phyloP scores from a whole-genome alignment of 2,888 invertebrate species.

The Lysandra bellargus region DNA sequence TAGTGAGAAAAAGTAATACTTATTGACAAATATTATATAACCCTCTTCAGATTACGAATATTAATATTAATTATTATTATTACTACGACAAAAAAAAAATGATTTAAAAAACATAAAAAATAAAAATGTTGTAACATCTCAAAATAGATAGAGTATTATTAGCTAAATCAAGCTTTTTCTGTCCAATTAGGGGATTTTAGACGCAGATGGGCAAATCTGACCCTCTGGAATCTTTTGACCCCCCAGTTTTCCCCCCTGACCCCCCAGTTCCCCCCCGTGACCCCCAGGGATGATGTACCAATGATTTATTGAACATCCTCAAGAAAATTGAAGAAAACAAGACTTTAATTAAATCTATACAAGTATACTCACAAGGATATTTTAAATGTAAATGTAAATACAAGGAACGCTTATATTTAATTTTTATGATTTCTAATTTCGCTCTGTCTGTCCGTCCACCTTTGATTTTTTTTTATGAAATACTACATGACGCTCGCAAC shows the following conservation, averaged over 20 bases:
- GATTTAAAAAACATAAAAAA: no score
- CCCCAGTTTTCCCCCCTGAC: not conserved
- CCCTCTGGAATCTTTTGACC: not conserved
- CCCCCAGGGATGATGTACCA: slow-evolving; percentile 38
- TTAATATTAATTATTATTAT: no score
- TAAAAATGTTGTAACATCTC: not conserved
- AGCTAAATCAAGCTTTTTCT: slow-evolving; percentile 28
- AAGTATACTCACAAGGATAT: not conserved
- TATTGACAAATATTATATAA: no score
- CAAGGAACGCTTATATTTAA: no score
- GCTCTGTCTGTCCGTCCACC: no score
- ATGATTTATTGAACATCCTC: slow-evolving; percentile 44
- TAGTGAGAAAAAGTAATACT: no score
- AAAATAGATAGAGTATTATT: slow-evolving; percentile 2
- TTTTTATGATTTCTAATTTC: no score
- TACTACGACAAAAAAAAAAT: no score
- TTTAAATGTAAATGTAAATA: not conserved
- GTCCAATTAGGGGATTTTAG: slow-evolving; percentile 26
- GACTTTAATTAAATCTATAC: slow-evolving; percentile 28
- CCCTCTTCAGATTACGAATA: no score
- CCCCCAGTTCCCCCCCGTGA: not conserved
- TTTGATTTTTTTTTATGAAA: no score
- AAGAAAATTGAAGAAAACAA: slow-evolving; percentile 33
- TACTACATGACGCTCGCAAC: no score
- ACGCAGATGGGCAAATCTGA: slow-evolving; percentile 50